Evolutionary conservation across 2,888 invertebrate genomes (phyloP).

Genomic region (Uropetala carovei): DNA sequence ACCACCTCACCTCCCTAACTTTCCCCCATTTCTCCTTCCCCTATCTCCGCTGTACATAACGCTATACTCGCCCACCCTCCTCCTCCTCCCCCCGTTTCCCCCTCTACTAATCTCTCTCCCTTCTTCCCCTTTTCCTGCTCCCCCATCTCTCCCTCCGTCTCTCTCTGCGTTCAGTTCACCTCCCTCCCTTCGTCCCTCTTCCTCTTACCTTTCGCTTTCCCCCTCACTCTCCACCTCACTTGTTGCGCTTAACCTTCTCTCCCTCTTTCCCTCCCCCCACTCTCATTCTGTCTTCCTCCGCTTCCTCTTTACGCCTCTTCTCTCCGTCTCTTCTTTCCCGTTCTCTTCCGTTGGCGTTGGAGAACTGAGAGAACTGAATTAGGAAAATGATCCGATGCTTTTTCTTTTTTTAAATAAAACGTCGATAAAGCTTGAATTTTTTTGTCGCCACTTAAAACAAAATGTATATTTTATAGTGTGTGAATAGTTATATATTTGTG

Average conservation of each 20-base stretch:
- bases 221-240: conserved; percentile 21
- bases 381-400: background rate
- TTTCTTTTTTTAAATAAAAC: background rate
- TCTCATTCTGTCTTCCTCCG: background rate
- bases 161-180: background rate
- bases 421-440: conserved; percentile 11
- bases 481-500: too few species aligned
- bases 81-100: background rate
- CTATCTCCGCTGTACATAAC: background rate
- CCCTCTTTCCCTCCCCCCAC: background rate
- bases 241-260: conserved; percentile 5
- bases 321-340: background rate
- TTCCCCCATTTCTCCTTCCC: background rate
- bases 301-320: background rate
- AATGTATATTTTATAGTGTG: too few species aligned
- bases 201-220: background rate
- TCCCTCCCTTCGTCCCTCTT: background rate
- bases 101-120: background rate
- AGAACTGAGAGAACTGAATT: too few species aligned
- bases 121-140: too few species aligned
- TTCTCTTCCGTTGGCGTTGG: background rate
- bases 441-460: background rate
- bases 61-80: background rate
- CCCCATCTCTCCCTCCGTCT: background rate
- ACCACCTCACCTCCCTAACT: background rate